These are phyloP conservation scores for Drosophila persimilis DNA, from an alignment of 1,140 invertebrate genomes.

Conservation along the genomic window DNA sequence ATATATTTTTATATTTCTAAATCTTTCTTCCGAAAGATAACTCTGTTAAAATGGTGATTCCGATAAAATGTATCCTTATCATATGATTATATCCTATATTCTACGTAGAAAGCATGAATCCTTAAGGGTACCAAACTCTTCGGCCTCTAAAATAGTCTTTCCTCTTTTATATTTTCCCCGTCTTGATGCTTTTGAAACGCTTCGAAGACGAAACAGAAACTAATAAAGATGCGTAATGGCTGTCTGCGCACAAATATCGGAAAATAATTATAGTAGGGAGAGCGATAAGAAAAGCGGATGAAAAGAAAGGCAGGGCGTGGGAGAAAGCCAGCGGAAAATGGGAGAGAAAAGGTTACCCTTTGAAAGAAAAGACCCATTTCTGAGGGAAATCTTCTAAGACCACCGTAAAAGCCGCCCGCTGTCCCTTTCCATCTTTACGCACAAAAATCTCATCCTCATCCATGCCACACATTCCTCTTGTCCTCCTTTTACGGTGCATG, in stretches of 20 bases:
- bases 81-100: too few relatives aligned
- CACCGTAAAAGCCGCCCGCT: too few relatives aligned
- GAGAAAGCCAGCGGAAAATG: not conserved
- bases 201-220: constrained; percentile 47
- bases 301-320: not conserved
- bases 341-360: not conserved
- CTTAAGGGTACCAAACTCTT: too few relatives aligned
- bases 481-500: constrained; percentile 53
- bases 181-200: constrained; percentile 26
- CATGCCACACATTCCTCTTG: constrained; percentile 1
- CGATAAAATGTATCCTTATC: too few relatives aligned
- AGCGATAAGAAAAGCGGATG: constrained; percentile 10
- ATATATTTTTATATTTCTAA: not conserved
- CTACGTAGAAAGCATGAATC: too few relatives aligned
- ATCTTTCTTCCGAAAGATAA: not conserved
- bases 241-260: constrained; percentile 73
- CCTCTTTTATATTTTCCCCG: not conserved
- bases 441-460: constrained; percentile 7
- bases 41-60: too few relatives aligned
- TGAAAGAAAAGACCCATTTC: too few relatives aligned
- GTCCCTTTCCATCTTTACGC: not conserved
- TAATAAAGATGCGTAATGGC: constrained; percentile 78
- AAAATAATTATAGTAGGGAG: constrained; percentile 65
- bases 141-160: too few relatives aligned
- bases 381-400: too few relatives aligned